phyloP scores from a whole-genome alignment of 2,797 vertebrate species.

The Trichosurus vulpecula region DNA sequence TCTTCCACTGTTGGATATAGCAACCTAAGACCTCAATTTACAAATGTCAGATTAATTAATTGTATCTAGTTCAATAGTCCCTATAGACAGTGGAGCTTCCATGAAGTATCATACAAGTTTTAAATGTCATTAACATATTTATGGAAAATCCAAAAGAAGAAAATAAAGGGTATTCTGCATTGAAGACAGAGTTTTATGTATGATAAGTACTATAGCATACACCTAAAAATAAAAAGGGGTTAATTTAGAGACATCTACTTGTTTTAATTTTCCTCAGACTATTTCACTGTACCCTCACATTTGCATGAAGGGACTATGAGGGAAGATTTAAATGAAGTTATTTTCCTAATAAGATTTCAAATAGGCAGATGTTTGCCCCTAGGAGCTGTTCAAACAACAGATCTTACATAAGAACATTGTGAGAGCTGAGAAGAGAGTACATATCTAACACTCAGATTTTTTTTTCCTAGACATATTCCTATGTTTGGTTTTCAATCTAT shows the following conservation, averaged over 20 bases:
- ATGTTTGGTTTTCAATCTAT: slow-evolving; percentile 42
- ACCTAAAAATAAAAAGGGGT: slow-evolving; percentile 38
- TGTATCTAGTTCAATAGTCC: slow-evolving; percentile 62
- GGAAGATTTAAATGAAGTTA: slow-evolving; percentile 76
- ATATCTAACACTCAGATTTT: slow-evolving; percentile 43
- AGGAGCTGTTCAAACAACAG: slow-evolving; percentile 70
- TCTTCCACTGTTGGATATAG: neutral
- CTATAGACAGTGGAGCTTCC: slow-evolving; percentile 21
- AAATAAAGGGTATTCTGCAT: slow-evolving; percentile 44
- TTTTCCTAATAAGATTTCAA: slow-evolving; percentile 73
- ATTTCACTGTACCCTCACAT: slow-evolving; percentile 42
- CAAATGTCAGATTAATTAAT: slow-evolving; percentile 48
- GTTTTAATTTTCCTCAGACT: slow-evolving; percentile 34
- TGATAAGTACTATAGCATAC: neutral
- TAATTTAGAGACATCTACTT: slow-evolving; percentile 47
- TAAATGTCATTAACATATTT: slow-evolving; percentile 46
- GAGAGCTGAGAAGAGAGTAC: slow-evolving; percentile 50
- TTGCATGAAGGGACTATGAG: slow-evolving; percentile 52
- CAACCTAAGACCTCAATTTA: slow-evolving; percentile 40
- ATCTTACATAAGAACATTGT: slow-evolving; percentile 66
- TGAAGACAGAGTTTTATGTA: slow-evolving; percentile 25
- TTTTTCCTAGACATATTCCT: slow-evolving; percentile 18
- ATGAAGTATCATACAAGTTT: neutral
- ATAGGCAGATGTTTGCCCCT: slow-evolving; percentile 75
- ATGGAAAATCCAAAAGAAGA: slow-evolving; percentile 31